Base-by-base conservation (phyloP, 2,797 vertebrate species). In the Liparis tanakae region DNA sequence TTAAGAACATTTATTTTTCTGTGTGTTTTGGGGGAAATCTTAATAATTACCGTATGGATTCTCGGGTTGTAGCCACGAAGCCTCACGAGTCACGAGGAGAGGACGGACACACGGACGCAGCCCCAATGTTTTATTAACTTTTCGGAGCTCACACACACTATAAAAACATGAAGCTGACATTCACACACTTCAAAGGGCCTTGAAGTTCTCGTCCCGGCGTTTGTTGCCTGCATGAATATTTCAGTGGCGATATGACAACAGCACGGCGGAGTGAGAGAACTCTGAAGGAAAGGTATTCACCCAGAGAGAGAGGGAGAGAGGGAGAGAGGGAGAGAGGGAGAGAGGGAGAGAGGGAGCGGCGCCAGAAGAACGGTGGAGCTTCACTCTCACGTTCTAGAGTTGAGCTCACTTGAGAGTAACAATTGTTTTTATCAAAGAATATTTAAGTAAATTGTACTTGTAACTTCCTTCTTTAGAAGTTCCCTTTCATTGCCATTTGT, bases 221-320 rank as follows among this genome's bases (percentile, higher is more conserved):
- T 5, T 46, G 25, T 10, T 53, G 10, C 67, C 14, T 30, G 37
- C n/a, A 50, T 70, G 51, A 71, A 44, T 68, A 41, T 73, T 76
- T 67, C 37, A 83, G 67, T 13, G 64, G 67, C 51, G 25, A 57
- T 37, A 46, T 30, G 7, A 51, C 37, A 63, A 22, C 54, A 57
- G 41, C 53, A 56, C 7, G 43, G 15, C 1, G 10, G 25, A 30
- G 14, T 34, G 13, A 62, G 20, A 70, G 44, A 78, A 30, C 64
- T 62, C 58, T 37, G 62, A 39, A 17, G 44, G 4, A 12, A 20
- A 6, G 50, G 2, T 8, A 51, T 51, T 51, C 22, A 22, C 48
- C 22, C 6, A 8, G 18, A 18, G 44, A 10, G 4, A n/a, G n/a
- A n/a, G n/a, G n/a, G n/a, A n/a, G n/a, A n/a, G n/a, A n/a, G n/a